Base-by-base conservation (phyloP, 2,113 vertebrate species). In the Piprites chloris region DNA sequence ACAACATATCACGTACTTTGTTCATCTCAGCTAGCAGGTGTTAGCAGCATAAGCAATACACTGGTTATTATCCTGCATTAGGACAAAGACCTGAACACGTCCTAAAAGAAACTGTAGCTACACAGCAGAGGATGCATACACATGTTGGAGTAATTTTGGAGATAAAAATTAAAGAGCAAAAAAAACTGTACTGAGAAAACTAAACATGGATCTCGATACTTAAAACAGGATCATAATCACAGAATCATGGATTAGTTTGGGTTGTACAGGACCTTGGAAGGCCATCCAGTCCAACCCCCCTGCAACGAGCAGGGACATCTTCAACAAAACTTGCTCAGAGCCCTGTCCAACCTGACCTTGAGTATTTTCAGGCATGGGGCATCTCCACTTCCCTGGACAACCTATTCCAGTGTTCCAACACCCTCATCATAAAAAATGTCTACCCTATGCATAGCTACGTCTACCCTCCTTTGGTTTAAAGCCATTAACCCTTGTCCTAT, bases 351-450 rank as follows among this genome's bases (percentile, higher is more conserved):
- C 26, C 33, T 58, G 23, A 24, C 9, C 8, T 20, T 41, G 22
- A 84, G 30, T 28, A 19, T 14, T 44, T 59, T 21, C 55, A 75
- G 18, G 33, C 16, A 42, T 8, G 42, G 42, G 59, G 13, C 30
- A 37, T 32, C 41, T 28, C 20, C 28, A 62, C 8, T 11, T 44
- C 30, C 20, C 24, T 12, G 61, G 27, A 13, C 20, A 88, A 62
- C 42, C 9, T 32, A 32, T 33, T 16, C 7, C n/a, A 49, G 23
- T 17, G 63, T 44, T 30, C 55, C 39, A 77, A 12, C 21, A 77
- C 1, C 8, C 32, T 44, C 23, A 52, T 3, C 1, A 27, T 23
- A 5, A 68, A 62, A 76, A 42, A 14, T 3, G 3, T 19, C 4
- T 81, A 63, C 23, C 65, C 75, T 46, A 9, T 1, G 5, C 0